Evolutionary conservation across 1,140 invertebrate genomes (phyloP).

Genomic region (Bombus superbus): DNA sequence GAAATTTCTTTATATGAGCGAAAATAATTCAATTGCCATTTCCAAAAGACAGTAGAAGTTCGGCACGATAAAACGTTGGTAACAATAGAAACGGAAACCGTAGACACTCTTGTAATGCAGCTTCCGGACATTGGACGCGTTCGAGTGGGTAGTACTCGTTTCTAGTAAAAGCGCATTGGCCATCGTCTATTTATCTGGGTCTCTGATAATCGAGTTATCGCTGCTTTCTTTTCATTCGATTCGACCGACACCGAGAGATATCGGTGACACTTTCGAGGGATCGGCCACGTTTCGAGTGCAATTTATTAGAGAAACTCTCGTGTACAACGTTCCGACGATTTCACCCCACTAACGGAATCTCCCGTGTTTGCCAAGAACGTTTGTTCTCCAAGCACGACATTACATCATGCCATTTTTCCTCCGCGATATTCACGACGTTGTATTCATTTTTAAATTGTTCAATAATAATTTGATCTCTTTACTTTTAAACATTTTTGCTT

Average conservation of each 20-base stretch:
- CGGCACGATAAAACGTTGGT: not conserved
- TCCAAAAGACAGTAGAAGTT: not conserved
- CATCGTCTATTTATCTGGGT: constrained; percentile 74
- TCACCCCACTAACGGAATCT: constrained; percentile 4
- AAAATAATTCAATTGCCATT: not conserved
- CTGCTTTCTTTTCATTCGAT: constrained; percentile 80
- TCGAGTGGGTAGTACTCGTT: constrained; percentile 30
- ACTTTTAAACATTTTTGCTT: not conserved
- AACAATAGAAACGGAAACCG: constrained; percentile 38
- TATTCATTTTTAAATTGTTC: too few species aligned
- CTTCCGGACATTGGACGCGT: not conserved
- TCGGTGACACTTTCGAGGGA: constrained; percentile 59
- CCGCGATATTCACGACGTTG: not conserved
- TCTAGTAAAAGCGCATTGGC: constrained; percentile 43
- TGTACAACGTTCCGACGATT: not conserved
- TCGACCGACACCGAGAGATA: constrained; percentile 62
- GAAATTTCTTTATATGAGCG: not conserved
- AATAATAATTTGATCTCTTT: not conserved
- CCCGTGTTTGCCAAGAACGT: constrained; percentile 56
- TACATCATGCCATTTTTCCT: not conserved
- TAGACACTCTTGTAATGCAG: constrained; percentile 26
- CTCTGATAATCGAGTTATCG: constrained; percentile 74
- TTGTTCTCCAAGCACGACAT: constrained; percentile 27
- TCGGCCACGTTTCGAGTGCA: constrained; percentile 60
- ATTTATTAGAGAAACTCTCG: constrained; percentile 59